Base-by-base conservation (phyloP, 1,140 invertebrate species). In the Penaeus chinensis region DNA sequence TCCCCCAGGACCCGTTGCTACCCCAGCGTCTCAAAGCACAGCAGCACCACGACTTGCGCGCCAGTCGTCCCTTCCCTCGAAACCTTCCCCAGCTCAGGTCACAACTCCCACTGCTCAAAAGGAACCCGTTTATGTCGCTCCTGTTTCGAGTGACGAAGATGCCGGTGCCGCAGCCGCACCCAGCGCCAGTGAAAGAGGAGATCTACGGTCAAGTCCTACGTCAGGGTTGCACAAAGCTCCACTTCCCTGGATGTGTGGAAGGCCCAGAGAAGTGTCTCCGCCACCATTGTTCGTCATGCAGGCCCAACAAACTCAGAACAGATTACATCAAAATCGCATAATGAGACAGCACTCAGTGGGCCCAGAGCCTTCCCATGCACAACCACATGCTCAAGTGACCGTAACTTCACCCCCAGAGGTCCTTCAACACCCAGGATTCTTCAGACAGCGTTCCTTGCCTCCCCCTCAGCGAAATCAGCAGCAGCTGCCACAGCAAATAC, bases 191-290 rank as follows among this genome's bases (percentile, higher is more conserved):
- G 82, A 86, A 18, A 88, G 79, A 42, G 87, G 82, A 42, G 87
- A 79, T 77, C 60, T 83, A 60, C 81, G 82, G 20, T 24, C 81
- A 24, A 85, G 86, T 60, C 88, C 84, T 60, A 89, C 84, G 20
- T 63, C 90, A 74, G 84, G 88, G 54, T 91, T 94, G 24, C 91
- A 93, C 16, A 94, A 94, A 90, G 93, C 94, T 1, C 94, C 94
- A 2, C 93, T 94, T 10, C 94, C 94, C 5, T 95, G 94, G 94
- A 92, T 94, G 90, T 90, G 88, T 54, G 69, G 81, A 32, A 81
- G 84, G 13, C 79, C 63, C 8, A 79, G 62, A 66, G 74, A 79
- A 63, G 22, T 81, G 42, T 87, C 86, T 42, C 80, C 86, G 47
- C 86, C 86, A 7, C 86, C 86, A 47, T 82, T 82, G n/a, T 82